Evolutionary conservation across 2,113 vertebrate species (phyloP).

Genomic region (Myanophis thanlyinensis): DNA sequence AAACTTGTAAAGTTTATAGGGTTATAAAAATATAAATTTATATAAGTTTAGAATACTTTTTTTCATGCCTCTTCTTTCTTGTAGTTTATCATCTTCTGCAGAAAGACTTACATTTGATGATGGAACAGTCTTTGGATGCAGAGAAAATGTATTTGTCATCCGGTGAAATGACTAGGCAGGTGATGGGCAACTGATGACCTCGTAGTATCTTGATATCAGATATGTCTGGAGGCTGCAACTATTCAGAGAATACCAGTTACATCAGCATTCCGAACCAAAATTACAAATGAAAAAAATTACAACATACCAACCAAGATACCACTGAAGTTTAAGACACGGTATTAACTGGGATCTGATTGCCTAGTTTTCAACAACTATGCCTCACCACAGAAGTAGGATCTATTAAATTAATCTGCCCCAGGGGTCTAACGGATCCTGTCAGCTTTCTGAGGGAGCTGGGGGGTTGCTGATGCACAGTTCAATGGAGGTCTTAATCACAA

Average conservation of each 20-base stretch:
- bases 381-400: neutral
- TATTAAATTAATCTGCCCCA: neutral
- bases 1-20: neutral
- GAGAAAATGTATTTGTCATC: constrained; percentile 90
- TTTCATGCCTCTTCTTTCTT: neutral
- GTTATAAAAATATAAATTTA: neutral
- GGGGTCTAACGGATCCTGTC: neutral
- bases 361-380: neutral
- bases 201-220: constrained; percentile 81
- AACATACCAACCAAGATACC: neutral
- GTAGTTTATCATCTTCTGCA: neutral
- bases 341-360: neutral
- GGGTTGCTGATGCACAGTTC: neutral
- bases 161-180: constrained; percentile 86
- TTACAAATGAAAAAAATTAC: neutral
- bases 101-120: constrained; percentile 92
- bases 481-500: neutral
- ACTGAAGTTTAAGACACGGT: neutral
- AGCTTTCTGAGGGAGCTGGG: neutral
- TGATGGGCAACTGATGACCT: constrained; percentile 91
- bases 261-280: neutral
- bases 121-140: constrained; percentile 89
- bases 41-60: neutral
- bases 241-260: neutral
- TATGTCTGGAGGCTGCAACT: constrained; percentile 81